Conservation (phyloP, 2,888 invertebrate species). For the Protonemura montana region DNA sequence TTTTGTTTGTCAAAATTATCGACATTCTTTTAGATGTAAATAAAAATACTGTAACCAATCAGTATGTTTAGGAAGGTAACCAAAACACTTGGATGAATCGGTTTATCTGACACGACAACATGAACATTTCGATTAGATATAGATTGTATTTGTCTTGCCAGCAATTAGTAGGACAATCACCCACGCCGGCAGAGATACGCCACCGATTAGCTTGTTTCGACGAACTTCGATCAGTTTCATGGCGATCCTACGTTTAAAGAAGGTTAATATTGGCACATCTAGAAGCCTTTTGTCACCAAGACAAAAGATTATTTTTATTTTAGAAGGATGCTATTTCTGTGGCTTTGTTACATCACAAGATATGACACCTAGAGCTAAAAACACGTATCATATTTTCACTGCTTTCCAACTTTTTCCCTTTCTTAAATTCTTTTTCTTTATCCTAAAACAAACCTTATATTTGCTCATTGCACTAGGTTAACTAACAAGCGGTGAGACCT, state of each 20-base stretch:
- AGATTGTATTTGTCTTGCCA: neutral
- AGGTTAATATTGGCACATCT: too few relatives aligned
- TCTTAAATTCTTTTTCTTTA: too few relatives aligned
- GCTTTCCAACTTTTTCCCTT: too few relatives aligned
- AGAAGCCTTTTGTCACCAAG: neutral
- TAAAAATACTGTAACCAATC: too few relatives aligned
- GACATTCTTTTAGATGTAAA: too few relatives aligned
- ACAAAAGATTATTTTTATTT: neutral
- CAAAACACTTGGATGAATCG: neutral
- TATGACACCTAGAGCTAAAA: too few relatives aligned
- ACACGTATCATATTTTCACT: too few relatives aligned
- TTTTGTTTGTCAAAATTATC: neutral
- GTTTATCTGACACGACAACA: neutral
- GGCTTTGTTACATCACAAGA: neutral
- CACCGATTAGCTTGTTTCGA: neutral
- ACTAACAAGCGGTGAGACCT: too few relatives aligned
- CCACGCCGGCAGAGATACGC: neutral
- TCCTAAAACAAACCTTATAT: too few relatives aligned
- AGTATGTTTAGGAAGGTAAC: too few relatives aligned
- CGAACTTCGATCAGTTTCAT: neutral
- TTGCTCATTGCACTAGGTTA: too few relatives aligned
- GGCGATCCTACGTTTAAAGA: neutral
- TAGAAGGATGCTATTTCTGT: neutral
- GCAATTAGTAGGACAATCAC: neutral
- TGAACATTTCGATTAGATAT: neutral